Base-by-base conservation (phyloP, 2,888 invertebrate species). In the Amiota communis region DNA sequence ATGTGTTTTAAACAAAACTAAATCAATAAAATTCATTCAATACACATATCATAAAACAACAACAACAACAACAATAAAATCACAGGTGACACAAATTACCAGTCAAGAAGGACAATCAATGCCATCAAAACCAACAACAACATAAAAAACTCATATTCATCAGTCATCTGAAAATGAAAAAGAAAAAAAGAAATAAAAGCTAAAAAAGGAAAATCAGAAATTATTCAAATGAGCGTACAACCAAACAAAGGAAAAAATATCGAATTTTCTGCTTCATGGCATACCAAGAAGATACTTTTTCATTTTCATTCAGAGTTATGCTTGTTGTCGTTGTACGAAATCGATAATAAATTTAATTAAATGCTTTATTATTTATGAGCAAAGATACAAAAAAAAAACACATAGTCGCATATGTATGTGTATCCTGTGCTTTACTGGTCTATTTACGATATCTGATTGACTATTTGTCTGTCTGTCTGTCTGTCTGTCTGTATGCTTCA, bases 351-450 rank as follows among this genome's bases (percentile, higher is more conserved):
- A 20, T 23, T 61, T 72, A 72, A 70, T 75, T 75, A 49, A 51
- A 65, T 68, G 71, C 51, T 71, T 17, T 51, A 70, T 74, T 75
- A 74, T 74, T 74, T 72, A 75, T 75, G n/a, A 64, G 61, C 8
- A 49, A 70, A 36, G 36, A 36, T 36, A 6, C 3, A 36, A 36
- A 36, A 36, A 36, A 59, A 36, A 6, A 63, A 63, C 20, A n/a
- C 4, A 13, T 2, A 59, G 8, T 23, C 2, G 4, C 2, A n/a
- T 13, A 36, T 63, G 20, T 36, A 63, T 23, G 36, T 63, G 63
- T 63, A 2, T 2, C 3, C 10, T 4, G 2, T 51, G 3, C 3
- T 36, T 51, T 51, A n/a, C 46, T 63, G 63, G 13, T 46, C 23
- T 13, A 8, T 46, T 68, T 47, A 36, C 36, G 36, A 36, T 36